Conservation (phyloP, 2,797 vertebrate species). For the Nannoperca australis region DNA sequence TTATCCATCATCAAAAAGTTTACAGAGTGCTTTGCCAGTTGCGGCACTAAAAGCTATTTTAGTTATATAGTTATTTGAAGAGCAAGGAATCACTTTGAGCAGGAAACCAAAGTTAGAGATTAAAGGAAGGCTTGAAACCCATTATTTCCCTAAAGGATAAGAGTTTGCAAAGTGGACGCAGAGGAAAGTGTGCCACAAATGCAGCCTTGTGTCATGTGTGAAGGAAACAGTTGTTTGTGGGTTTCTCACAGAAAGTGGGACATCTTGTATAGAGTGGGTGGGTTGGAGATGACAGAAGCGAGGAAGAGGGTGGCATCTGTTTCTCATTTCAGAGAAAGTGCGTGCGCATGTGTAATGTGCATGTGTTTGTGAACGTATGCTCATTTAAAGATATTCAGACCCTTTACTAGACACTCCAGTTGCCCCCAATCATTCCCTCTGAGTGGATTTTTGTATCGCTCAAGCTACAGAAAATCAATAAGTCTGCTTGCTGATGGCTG, state of each 20-base stretch:
- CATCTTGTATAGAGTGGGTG: constrained; percentile 57
- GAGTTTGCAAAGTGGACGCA: constrained; percentile 26
- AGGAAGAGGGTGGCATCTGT: constrained; percentile 55
- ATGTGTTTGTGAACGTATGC: constrained; percentile 28
- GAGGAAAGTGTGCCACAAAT: too few species aligned
- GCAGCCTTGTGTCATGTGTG: constrained; percentile 42
- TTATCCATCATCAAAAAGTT: constrained; percentile 24
- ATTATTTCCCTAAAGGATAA: constrained; percentile 2
- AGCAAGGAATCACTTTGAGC: constrained; percentile 18
- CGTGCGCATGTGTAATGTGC: constrained; percentile 11
- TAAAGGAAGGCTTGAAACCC: background rate
- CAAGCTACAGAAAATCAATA: constrained; percentile 75
- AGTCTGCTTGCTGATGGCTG: constrained; percentile 64
- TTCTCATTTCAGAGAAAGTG: constrained; percentile 27
- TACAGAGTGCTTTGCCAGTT: constrained; percentile 12
- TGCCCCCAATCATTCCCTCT: constrained; percentile 31
- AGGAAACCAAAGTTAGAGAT: constrained; percentile 24
- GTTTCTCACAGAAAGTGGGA: constrained; percentile 59
- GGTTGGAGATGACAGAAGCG: constrained; percentile 44
- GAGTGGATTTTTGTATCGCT: constrained; percentile 52
- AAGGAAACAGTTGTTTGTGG: constrained; percentile 56
- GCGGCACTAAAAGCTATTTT: background rate
- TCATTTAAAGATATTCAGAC: constrained; percentile 56
- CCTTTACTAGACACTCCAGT: constrained; percentile 29
- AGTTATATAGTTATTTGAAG: constrained; percentile 33